Evolutionary conservation across 2,113 vertebrate genomes (phyloP).

Genomic region (Tragelaphus buxtoni): DNA sequence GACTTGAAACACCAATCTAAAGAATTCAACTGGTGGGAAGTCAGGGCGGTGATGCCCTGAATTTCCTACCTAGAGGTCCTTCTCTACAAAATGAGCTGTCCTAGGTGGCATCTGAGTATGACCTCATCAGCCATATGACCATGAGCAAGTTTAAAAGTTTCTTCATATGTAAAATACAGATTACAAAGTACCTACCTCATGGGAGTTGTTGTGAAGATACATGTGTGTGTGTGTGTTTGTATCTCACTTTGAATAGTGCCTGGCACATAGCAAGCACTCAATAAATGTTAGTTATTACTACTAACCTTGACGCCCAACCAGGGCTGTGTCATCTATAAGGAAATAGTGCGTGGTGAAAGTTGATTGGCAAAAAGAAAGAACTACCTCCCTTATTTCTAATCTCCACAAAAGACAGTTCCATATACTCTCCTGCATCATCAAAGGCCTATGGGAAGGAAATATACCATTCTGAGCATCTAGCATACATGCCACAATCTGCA

Average conservation of each 20-base stretch:
- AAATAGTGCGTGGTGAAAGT: background rate
- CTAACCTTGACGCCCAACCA: background rate
- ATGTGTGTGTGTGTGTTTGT: background rate
- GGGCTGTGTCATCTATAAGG: background rate
- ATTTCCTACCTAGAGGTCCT: background rate
- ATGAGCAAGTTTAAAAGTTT: constrained; percentile 10
- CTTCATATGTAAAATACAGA: background rate
- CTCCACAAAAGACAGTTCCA: background rate
- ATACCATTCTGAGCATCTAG: background rate
- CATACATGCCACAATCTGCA: background rate
- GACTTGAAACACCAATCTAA: background rate
- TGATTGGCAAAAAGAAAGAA: background rate
- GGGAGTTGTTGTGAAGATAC: background rate
- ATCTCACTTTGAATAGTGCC: background rate
- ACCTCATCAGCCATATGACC: constrained; percentile 5
- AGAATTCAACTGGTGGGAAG: background rate
- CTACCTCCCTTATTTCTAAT: background rate
- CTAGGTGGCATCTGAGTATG: background rate
- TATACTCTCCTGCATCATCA: background rate
- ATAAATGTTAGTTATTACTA: background rate
- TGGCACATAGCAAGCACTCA: background rate
- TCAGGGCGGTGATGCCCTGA: background rate
- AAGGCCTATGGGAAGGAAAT: background rate
- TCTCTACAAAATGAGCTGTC: background rate
- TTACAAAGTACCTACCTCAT: background rate